Base-by-base conservation (phyloP, 2,888 invertebrate genomes). In the Mechanitis mazaeus region DNA sequence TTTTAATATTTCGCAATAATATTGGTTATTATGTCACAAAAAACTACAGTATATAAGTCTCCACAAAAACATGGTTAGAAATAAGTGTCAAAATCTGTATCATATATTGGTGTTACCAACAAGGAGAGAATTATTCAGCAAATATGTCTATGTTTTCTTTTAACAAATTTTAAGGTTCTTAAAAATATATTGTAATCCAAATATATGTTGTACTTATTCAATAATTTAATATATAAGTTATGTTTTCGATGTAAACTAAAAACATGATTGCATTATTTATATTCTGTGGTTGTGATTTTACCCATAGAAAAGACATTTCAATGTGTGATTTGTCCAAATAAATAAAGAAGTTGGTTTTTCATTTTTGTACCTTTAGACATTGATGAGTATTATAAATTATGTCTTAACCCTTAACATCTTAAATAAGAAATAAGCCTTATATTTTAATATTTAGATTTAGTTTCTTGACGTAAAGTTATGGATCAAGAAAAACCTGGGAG, bases 11-110 rank as follows among this genome's bases (percentile, higher is more conserved):
- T 80, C 85, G 82, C 85, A 86, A 87, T 83, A 75, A 67, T 61
- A 72, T 69, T 68, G 63, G 64, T 72, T 80, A 78, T 81, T 80
- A 78, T 75, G 81, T 85, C 82, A 84, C 77, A 77, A 80, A 81
- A 82, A 81, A 77, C 73, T 74, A 75, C 75, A 78, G 73, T 75
- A 73, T 64, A 61, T 68, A 69, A 45, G 67, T 68, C 66, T 75
- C 59, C 75, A 73, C 76, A 81, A 84, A 85, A 83, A 85, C 86
- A 88, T 86, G 87, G 87, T 85, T 87, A 87, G 72, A 85, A 85
- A 85, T 79, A 72, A 72, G 75, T 83, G 75, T 84, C 71, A 74
- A 71, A 67, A 60, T 55, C 55, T 50, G 63, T 46, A 54, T 60
- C 60, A 60, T 58, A 63, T 33, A 61, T 54, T 63, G 46, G 61